Evolutionary conservation across 2,888 invertebrate species (phyloP).

Genomic region (Amorpha juglandis): DNA sequence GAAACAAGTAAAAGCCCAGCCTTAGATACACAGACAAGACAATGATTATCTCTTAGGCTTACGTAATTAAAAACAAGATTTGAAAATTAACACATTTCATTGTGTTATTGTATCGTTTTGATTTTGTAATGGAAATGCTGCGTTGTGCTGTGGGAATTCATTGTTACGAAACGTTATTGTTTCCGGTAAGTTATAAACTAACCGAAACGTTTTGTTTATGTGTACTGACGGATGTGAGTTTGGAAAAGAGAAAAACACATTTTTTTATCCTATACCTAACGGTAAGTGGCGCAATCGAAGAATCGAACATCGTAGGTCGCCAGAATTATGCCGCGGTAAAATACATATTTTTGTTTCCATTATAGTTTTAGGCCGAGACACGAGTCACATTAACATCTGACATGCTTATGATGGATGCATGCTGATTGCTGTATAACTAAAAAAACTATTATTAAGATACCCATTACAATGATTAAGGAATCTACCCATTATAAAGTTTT

Average conservation of each 20-base stretch:
- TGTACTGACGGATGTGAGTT: neutral
- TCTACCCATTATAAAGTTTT: too few relatives aligned
- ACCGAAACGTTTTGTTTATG: constrained; percentile 6
- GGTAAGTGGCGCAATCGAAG: too few relatives aligned
- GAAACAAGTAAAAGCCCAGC: neutral
- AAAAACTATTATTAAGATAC: too few relatives aligned
- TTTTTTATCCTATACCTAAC: too few relatives aligned
- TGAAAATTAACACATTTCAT: constrained; percentile 35
- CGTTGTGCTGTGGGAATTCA: constrained; percentile 26
- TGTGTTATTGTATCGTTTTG: constrained; percentile 37
- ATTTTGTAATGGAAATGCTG: constrained; percentile 36
- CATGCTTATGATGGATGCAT: too few relatives aligned
- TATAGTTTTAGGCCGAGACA: too few relatives aligned
- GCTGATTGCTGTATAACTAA: too few relatives aligned
- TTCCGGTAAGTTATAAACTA: constrained; percentile 26
- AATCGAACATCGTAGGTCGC: too few relatives aligned
- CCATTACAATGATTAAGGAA: too few relatives aligned
- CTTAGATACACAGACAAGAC: constrained; percentile 25
- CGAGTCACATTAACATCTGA: too few relatives aligned
- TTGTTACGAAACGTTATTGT: constrained; percentile 27
- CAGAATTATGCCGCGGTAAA: too few relatives aligned
- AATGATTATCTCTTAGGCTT: constrained; percentile 29
- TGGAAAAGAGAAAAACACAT: neutral
- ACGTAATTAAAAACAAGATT: constrained; percentile 33
- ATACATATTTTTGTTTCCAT: too few relatives aligned